Evolutionary conservation across 2,888 invertebrate genomes (phyloP), one percentile per base, ranked within the genome.

Genomic region (Dryomyza anilis): DNA sequence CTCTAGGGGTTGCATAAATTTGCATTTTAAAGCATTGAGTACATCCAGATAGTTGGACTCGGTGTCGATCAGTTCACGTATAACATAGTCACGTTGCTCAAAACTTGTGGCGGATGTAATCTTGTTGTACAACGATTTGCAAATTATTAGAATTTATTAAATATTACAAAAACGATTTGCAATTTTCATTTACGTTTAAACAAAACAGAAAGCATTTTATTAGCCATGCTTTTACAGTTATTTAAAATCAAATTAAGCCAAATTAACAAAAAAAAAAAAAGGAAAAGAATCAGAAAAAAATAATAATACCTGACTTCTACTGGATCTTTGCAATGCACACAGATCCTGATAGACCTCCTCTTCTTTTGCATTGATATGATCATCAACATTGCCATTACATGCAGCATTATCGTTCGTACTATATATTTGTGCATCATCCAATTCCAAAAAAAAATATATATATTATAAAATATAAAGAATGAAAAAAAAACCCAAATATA

Each of bases 21-120:
- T 89, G 72, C 88, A 87, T 72, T 91, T 88, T 57, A 96, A 87
- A 84, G 94, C 96, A 77, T 89, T 89, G 60, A 99, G 86, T 12
- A 97, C 98, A 77, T 96, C 95, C 56, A 97, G 91, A 81, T 98
- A 99, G 84, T 98, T 98, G 76, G 91, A 91, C 84, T 99, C 99
- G 0, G 99, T 99, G 81, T 98, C 98, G 43, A 98, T 89, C 63
- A 99, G 86, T 83, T 99, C 99, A 70, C 92, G 89, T 76, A 95
- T 93, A 53, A 94, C 94, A 81, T 95, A 95, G 83, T 98, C 97
- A 66, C 97, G 87, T 82, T 96, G 97, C 82, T 95, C 96, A 72
- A 89, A 83, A 74, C 87, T 88, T 73, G 87, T 87, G 71, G 79
- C 72, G 7, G 81, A 79, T 25, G 86, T 85, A 65, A 80, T 75